Conservation (phyloP, 1,140 invertebrate genomes). For the Bursaphelenchus mucronatus region DNA sequence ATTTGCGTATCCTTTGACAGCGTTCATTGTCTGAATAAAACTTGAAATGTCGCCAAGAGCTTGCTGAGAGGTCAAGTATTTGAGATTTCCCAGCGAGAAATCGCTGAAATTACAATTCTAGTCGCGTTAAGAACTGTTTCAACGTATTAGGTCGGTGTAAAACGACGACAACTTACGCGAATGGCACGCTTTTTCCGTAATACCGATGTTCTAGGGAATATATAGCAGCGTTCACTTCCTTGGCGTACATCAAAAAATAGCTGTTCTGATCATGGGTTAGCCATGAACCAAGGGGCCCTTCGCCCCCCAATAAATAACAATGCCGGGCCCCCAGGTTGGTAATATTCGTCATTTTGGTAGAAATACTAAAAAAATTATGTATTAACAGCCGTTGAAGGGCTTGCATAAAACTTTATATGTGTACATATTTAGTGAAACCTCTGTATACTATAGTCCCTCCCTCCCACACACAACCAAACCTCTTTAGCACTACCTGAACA, state of each 20-base stretch:
- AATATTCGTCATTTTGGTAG: slow-evolving; percentile 73
- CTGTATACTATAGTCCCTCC: too few relatives aligned
- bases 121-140: too few relatives aligned
- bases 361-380: slow-evolving; percentile 1
- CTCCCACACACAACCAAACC: too few relatives aligned
- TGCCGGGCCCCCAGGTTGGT: slow-evolving; percentile 62
- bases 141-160: too few relatives aligned
- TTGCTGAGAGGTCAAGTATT: slow-evolving; percentile 49
- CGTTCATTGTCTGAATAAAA: slow-evolving; percentile 47
- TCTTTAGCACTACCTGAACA: too few relatives aligned
- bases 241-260: slow-evolving; percentile 7
- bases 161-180: slow-evolving; percentile 40
- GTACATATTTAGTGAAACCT: too few relatives aligned
- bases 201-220: slow-evolving; percentile 26
- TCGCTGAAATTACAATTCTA: too few relatives aligned
- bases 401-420: too few relatives aligned
- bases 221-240: slow-evolving; percentile 26
- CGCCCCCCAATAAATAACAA: slow-evolving; percentile 14
- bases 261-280: neutral
- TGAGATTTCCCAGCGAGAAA: slow-evolving; percentile 30
- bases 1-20: slow-evolving; percentile 30
- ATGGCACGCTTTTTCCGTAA: slow-evolving; percentile 30
- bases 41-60: slow-evolving; percentile 49
- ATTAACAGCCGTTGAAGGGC: too few relatives aligned
- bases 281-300: neutral